Percentiles rank a stretch among this genome's conserved stretches.
Conservation (phyloP, 1,140 invertebrate genomes). For the Octopus sinensis region DNA sequence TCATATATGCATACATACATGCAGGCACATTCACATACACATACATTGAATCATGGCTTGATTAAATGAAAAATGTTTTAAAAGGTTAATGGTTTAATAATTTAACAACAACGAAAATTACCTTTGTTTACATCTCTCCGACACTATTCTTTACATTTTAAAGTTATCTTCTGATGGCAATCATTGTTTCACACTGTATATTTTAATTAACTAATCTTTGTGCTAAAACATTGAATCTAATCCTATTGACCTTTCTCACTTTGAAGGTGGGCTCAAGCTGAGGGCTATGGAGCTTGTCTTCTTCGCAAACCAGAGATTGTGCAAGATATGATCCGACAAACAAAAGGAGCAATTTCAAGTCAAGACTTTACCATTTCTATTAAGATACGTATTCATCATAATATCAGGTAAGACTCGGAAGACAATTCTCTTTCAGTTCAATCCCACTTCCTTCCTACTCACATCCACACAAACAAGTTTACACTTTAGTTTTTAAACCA, state of each 20-base stretch:
- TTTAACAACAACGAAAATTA: too few relatives aligned
- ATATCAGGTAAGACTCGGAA: conserved; percentile 54
- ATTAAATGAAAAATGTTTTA: too few relatives aligned
- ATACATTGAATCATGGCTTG: too few relatives aligned
- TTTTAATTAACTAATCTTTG: too few relatives aligned
- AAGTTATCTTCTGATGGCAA: background rate
- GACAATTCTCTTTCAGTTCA: too few relatives aligned
- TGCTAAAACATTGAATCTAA: background rate
- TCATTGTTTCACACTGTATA: background rate
- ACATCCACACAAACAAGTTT: too few relatives aligned
- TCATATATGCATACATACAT: too few relatives aligned
- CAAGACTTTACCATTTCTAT: conserved; percentile 82
- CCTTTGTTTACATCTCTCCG: background rate
- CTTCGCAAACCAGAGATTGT: conserved; percentile 81
- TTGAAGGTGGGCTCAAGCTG: conserved; percentile 78
- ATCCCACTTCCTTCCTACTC: too few relatives aligned
- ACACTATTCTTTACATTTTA: conserved; percentile 10
- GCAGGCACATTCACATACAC: too few relatives aligned
- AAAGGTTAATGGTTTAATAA: too few relatives aligned
- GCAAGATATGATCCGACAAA: conserved; percentile 73
- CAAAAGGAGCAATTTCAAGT: conserved; percentile 69
- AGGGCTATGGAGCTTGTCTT: conserved; percentile 84
- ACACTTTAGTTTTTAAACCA: too few relatives aligned
- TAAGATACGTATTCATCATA: conserved; percentile 77
- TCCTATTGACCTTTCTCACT: background rate